Evolutionary conservation across 2,113 vertebrate genomes (phyloP).

Genomic region (Chaetodon auriga): DNA sequence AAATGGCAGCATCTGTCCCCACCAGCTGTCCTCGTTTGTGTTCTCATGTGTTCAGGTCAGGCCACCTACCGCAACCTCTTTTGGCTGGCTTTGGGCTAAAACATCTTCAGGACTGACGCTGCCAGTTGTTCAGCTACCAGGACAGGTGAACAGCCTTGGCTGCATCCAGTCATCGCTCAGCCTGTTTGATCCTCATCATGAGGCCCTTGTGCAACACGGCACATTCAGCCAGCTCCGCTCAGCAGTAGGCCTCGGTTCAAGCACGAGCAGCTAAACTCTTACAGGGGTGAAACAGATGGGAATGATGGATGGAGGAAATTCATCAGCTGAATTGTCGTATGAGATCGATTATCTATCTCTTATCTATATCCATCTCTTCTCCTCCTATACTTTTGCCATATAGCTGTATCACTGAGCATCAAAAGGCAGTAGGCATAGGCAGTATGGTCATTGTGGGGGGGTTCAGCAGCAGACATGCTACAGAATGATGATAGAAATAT

Average conservation of each 20-base stretch:
- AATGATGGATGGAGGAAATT: slow-evolving; percentile 9
- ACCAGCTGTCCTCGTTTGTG: slow-evolving; percentile 72
- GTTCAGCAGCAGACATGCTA: too few relatives aligned
- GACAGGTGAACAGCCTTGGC: slow-evolving; percentile 58
- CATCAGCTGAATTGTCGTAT: slow-evolving; percentile 43
- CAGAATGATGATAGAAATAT: too few relatives aligned
- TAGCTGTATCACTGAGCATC: too few relatives aligned
- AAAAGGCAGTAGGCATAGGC: too few relatives aligned
- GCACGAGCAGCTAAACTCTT: slow-evolving; percentile 8
- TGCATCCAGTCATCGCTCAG: slow-evolving; percentile 39
- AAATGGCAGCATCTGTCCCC: slow-evolving; percentile 74
- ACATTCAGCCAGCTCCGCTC: slow-evolving; percentile 29
- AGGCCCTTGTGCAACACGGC: slow-evolving; percentile 27
- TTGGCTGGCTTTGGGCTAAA: slow-evolving; percentile 51
- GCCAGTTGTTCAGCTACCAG: slow-evolving; percentile 42
- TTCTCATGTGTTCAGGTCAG: slow-evolving; percentile 70
- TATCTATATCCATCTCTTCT: too few relatives aligned
- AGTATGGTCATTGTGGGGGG: too few relatives aligned
- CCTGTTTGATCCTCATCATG: slow-evolving; percentile 57
- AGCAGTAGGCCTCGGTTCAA: slow-evolving; percentile 25
- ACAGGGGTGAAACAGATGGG: slow-evolving; percentile 49
- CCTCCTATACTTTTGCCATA: too few relatives aligned
- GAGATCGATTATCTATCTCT: slow-evolving; percentile 1
- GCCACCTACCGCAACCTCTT: slow-evolving; percentile 48
- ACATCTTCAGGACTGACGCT: slow-evolving; percentile 40